Conservation (phyloP, 2,888 invertebrate genomes). For the Hydraecia micacea region DNA sequence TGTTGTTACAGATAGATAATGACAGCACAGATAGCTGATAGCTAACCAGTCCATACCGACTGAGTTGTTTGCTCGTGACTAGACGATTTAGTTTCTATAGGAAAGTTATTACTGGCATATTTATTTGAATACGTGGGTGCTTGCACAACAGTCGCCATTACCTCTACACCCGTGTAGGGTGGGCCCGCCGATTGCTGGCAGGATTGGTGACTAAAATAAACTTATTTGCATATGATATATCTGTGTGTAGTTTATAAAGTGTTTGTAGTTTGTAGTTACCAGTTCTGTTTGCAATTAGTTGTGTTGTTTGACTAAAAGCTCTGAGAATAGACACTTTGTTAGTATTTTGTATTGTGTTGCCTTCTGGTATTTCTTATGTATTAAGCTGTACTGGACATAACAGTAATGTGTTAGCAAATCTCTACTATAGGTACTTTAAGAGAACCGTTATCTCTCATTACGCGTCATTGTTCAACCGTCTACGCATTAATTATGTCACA, state of each 20-base stretch:
- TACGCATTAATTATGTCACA: conserved; percentile 64
- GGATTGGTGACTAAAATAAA: conserved; percentile 50
- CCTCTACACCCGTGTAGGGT: conserved; percentile 70
- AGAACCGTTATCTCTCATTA: conserved; percentile 50
- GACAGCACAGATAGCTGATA: conserved; percentile 69
- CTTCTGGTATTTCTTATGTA: background rate
- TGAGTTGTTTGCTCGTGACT: conserved; percentile 85
- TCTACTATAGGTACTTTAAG: background rate
- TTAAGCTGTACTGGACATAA: conserved; percentile 14
- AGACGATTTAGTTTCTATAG: conserved; percentile 87
- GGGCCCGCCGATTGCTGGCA: conserved; percentile 48
- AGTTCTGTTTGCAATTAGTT: conserved; percentile 38
- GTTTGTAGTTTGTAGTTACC: conserved; percentile 12
- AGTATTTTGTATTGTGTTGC: background rate
- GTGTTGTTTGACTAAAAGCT: conserved; percentile 34
- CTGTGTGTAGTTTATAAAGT: conserved; percentile 25
- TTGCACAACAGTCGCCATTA: conserved; percentile 82
- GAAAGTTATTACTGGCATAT: conserved; percentile 88
- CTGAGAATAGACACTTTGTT: conserved; percentile 11
- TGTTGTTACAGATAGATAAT: conserved; percentile 73
- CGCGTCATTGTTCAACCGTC: conserved; percentile 51
- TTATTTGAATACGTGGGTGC: conserved; percentile 88
- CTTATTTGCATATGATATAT: conserved; percentile 58
- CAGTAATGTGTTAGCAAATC: conserved; percentile 30
- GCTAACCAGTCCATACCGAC: conserved; percentile 68